phyloP scores from a whole-genome alignment of 1,140 invertebrate genomes.

The Heliothis subflexa region DNA sequence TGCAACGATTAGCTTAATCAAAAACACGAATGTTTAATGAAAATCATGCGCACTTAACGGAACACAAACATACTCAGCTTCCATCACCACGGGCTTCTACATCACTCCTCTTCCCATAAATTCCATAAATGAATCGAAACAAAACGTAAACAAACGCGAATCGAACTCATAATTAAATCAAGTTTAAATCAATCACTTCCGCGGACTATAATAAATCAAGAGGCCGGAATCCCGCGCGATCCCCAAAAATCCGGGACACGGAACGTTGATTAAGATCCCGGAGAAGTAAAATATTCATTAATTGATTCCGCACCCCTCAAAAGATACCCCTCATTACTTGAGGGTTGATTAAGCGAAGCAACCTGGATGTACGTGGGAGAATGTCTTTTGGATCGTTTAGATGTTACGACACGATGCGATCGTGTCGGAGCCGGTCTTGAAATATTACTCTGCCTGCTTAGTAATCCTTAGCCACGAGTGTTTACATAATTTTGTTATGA shows the following conservation, averaged over 20 bases:
- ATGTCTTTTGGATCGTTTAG: conserved; percentile 49
- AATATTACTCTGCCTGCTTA: not conserved
- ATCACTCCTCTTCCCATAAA: not conserved
- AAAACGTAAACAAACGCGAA: conserved; percentile 48
- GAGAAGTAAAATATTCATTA: conserved; percentile 80
- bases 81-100: not conserved
- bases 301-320: conserved; percentile 75
- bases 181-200: conserved; percentile 70
- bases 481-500: too few species aligned
- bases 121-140: conserved; percentile 23
- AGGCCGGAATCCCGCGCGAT: conserved; percentile 61
- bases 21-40: too few species aligned
- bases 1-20: too few species aligned
- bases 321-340: conserved; percentile 76
- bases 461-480: not conserved
- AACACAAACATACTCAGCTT: conserved; percentile 10
- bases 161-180: conserved; percentile 60
- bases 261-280: conserved; percentile 80
- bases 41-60: not conserved
- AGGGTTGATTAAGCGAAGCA: conserved; percentile 76
- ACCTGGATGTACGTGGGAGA: conserved; percentile 67
- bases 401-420: conserved; percentile 32
- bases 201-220: conserved; percentile 66
- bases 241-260: conserved; percentile 78
- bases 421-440: not conserved